Conservation (phyloP, 2,797 vertebrate genomes). For the Phataginus tetradactyla region DNA sequence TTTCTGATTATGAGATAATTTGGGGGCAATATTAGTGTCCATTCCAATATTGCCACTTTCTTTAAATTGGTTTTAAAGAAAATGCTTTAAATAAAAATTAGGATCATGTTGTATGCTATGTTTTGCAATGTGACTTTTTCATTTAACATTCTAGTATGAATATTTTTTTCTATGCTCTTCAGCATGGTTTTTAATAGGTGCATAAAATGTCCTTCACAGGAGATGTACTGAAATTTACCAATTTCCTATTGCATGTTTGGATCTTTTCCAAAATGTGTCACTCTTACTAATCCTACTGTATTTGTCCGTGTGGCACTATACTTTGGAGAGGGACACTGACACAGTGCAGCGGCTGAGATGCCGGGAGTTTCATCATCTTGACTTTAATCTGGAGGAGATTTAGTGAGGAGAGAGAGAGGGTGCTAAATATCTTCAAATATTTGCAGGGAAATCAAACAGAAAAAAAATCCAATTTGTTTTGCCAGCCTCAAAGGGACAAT, state of each 20-base stretch:
- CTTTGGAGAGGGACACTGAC: background rate
- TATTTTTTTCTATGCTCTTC: background rate
- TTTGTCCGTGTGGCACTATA: background rate
- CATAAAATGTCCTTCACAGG: background rate
- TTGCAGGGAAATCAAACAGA: slow-evolving; percentile 53
- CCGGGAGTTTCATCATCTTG: background rate
- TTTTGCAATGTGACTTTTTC: slow-evolving; percentile 1
- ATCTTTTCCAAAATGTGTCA: background rate
- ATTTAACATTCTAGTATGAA: background rate
- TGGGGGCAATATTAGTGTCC: background rate
- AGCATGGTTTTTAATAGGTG: background rate
- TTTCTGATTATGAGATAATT: slow-evolving; percentile 25
- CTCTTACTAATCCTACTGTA: background rate
- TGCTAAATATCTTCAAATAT: slow-evolving; percentile 59
- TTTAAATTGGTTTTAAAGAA: background rate
- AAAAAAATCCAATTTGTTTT: slow-evolving; percentile 55
- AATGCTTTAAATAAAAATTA: background rate
- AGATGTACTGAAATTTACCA: background rate
- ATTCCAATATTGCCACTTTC: background rate
- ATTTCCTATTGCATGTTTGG: background rate
- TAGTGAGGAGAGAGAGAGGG: background rate
- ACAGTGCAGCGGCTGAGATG: background rate
- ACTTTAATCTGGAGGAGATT: slow-evolving; percentile 11
- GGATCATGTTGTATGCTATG: background rate
- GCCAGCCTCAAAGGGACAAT: slow-evolving; percentile 1